A percentile compares a stretch with the other conserved stretches of the same genome.
These are phyloP conservation scores for Drosophila mauritiana DNA, from an alignment of 1,140 invertebrate genomes.

Conservation along the genomic window DNA sequence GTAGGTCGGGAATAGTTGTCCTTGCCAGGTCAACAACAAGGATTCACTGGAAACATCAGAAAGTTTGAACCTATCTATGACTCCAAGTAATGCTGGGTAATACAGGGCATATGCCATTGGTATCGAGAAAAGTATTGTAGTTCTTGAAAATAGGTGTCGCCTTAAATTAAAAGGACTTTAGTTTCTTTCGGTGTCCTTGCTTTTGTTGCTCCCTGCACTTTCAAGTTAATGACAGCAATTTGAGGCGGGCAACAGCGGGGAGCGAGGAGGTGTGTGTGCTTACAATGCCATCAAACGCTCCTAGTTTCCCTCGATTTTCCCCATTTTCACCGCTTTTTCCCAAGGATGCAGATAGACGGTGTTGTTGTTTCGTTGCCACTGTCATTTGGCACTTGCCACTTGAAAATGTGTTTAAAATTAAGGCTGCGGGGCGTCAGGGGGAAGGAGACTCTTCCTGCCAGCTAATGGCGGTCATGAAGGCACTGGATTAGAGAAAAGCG, in stretches of 20 bases:
- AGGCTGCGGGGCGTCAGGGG: background rate
- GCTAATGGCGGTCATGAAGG: slow-evolving; percentile 56
- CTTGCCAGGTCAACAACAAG: slow-evolving; percentile 54
- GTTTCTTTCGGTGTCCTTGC: slow-evolving; percentile 2
- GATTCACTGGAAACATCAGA: background rate
- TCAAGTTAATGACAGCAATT: slow-evolving; percentile 60
- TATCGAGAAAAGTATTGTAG: no score
- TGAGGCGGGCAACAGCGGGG: slow-evolving; percentile 15
- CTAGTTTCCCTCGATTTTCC: slow-evolving; percentile 4
- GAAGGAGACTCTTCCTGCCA: slow-evolving; percentile 30
- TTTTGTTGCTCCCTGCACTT: slow-evolving; percentile 44
- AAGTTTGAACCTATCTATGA: background rate
- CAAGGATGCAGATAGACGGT: slow-evolving; percentile 39
- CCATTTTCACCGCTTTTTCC: background rate
- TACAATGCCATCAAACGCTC: slow-evolving; percentile 51
- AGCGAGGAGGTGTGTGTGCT: slow-evolving; percentile 10
- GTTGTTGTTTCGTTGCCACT: slow-evolving; percentile 40
- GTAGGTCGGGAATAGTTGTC: slow-evolving; percentile 51
- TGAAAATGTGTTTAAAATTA: slow-evolving; percentile 58
- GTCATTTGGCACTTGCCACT: slow-evolving; percentile 58
- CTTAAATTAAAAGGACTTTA: background rate
- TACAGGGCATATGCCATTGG: background rate
- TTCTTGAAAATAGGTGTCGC: background rate
- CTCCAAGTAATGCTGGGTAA: background rate
- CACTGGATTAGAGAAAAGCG: slow-evolving; percentile 22